Conservation (phyloP, 2,113 vertebrate species). For the Condylura cristata region DNA sequence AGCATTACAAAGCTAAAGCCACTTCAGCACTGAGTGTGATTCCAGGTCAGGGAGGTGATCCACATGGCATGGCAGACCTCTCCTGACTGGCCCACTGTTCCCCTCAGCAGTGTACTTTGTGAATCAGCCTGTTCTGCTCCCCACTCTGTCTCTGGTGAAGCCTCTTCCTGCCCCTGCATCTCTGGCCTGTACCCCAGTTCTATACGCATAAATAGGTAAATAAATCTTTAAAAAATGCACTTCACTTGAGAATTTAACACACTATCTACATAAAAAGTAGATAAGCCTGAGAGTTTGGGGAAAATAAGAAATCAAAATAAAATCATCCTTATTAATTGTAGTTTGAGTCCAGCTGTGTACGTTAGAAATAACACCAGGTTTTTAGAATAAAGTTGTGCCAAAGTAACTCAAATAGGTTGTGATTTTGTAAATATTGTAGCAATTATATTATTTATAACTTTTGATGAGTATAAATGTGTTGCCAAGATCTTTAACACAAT, state of each 20-base stretch:
- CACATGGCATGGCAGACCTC: too few relatives aligned
- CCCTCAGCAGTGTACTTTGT: too few relatives aligned
- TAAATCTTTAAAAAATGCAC: background rate
- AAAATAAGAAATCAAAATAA: background rate
- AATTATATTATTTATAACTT: slow-evolving; percentile 10
- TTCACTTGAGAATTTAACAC: slow-evolving; percentile 21
- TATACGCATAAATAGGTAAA: too few relatives aligned
- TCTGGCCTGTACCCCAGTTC: too few relatives aligned
- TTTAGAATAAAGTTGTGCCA: background rate
- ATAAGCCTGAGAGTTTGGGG: background rate
- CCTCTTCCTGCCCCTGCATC: too few relatives aligned
- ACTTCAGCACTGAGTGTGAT: too few relatives aligned
- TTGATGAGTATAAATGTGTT: background rate
- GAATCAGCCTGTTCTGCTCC: too few relatives aligned
- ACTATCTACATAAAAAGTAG: background rate
- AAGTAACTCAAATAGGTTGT: background rate
- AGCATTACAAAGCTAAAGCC: too few relatives aligned
- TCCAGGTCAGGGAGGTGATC: too few relatives aligned
- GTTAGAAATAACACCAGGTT: background rate
- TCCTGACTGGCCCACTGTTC: too few relatives aligned
- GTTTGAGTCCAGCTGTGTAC: background rate
- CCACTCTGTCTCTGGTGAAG: too few relatives aligned
- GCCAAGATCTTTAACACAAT: background rate
- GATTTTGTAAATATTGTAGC: slow-evolving; percentile 17
- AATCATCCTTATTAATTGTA: background rate